Base-by-base conservation (phyloP, 2,888 invertebrate genomes). In the Pseudococcus viburni region DNA sequence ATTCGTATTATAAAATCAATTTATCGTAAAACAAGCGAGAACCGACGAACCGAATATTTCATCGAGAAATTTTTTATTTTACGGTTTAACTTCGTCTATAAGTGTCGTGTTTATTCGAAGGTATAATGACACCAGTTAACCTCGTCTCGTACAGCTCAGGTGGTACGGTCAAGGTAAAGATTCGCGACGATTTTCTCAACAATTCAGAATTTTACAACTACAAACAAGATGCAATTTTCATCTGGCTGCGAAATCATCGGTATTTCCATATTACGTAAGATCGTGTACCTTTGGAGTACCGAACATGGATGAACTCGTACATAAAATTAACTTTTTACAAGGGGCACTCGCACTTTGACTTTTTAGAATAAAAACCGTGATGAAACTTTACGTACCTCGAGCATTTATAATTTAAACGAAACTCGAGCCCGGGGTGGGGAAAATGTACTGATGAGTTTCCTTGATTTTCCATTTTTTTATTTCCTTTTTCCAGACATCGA, bases 61-160 rank as follows among this genome's bases (percentile, higher is more conserved):
- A 4, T 64, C 64, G 64, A 19, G 19, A 64, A 22, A 64, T 64
- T 64, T 59, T 15, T 17, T n/a, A 46, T 46, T 15, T 0, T 51
- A 51, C 51, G 15, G 11, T 51, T 64, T 64, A 64, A 64, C 1
- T 64, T 19, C 64, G 46, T 46, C 46, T 46, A 46, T 46, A 12
- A 46, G 26, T 33, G 26, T 33, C 26, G 26, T 33, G 26, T 33
- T 33, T 51, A 64, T 19, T 64, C 64, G 64, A 64, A 22, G 64
- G 64, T 64, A 64, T 64, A 64, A 64, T 64, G 64, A 64, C 64
- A 64, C 64, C 6, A 64, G 64, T 64, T 64, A 64, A 64, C 64
- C 64, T 64, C 64, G 64, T 64, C 22, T 64, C 22, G 1, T 64
- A 64, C 19, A 22, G 64, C 64, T 64, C 64, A 22, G 64, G 64